phyloP scores from a whole-genome alignment of 2,888 invertebrate genomes.

The Exocentrus adspersus region DNA sequence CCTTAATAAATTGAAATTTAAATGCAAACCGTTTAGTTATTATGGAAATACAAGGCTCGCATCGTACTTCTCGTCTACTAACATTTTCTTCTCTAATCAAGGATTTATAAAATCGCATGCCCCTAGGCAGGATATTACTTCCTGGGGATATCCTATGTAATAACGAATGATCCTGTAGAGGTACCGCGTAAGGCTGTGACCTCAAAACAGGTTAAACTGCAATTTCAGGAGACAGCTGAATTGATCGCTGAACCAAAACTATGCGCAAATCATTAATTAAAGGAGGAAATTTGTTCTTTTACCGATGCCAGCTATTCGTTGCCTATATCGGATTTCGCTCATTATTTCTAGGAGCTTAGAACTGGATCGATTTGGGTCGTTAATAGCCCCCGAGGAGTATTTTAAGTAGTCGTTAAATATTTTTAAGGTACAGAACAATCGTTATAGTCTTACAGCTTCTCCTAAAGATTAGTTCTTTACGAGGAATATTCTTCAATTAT shows the following conservation, averaged over 20 bases:
- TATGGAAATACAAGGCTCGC: constrained; percentile 14
- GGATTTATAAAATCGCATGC: constrained; percentile 22
- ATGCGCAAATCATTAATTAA: constrained; percentile 60
- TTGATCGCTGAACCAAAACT: constrained; percentile 59
- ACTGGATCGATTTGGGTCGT: constrained; percentile 46
- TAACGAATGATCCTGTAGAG: constrained; percentile 34
- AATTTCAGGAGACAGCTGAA: constrained; percentile 55
- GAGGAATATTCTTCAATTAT: no score
- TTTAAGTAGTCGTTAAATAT: constrained; percentile 26
- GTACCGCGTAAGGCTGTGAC: constrained; percentile 31
- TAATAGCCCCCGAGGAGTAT: constrained; percentile 29
- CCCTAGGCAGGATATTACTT: constrained; percentile 17
- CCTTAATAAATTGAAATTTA: constrained; percentile 17
- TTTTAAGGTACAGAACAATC: neutral
- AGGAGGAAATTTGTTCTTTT: constrained; percentile 58
- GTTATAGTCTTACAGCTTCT: no score
- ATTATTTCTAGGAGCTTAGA: constrained; percentile 54
- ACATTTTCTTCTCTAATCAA: constrained; percentile 22
- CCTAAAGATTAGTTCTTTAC: no score
- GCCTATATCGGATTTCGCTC: constrained; percentile 56
- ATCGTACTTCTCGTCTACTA: constrained; percentile 13
- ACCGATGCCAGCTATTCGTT: constrained; percentile 53
- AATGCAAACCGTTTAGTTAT: constrained; percentile 17
- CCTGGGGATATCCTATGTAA: constrained; percentile 20
- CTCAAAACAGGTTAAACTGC: constrained; percentile 51